These are phyloP conservation scores for Drosophila jambulina DNA, from an alignment of 1,140 invertebrate genomes.

Conservation along the genomic window DNA sequence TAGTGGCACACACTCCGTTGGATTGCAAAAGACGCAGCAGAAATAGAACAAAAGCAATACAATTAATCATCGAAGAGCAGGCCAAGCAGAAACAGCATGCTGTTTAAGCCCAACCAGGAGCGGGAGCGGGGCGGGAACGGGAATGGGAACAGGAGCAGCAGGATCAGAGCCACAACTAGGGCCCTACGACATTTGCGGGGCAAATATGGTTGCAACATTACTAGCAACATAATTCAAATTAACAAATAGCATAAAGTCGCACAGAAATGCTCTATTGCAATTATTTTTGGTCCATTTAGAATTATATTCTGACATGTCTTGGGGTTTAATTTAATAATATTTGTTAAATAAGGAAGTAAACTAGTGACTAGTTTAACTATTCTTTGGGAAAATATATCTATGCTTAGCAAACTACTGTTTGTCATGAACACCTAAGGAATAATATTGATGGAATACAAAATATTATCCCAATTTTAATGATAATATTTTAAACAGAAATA, in stretches of 20 bases:
- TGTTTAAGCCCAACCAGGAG: conserved; percentile 31
- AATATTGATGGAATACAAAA: too few relatives aligned
- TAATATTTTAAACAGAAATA: neutral
- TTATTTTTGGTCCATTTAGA: neutral
- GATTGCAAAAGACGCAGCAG: conserved; percentile 55
- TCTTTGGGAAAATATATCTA: too few relatives aligned
- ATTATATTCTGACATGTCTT: neutral
- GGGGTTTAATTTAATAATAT: neutral
- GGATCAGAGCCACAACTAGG: conserved; percentile 27
- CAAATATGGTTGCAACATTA: conserved; percentile 61
- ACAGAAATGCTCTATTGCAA: conserved; percentile 19
- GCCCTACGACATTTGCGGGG: conserved; percentile 19
- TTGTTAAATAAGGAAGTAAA: neutral
- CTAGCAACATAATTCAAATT: conserved; percentile 45
- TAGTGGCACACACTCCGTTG: conserved; percentile 13
- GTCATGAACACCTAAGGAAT: too few relatives aligned
- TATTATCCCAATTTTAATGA: neutral
- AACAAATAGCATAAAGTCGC: conserved; percentile 8
- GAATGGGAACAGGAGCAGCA: conserved; percentile 4
- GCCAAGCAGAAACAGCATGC: conserved; percentile 64
- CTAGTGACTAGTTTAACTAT: too few relatives aligned
- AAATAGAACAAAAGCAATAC: conserved; percentile 72
- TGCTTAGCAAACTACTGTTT: too few relatives aligned
- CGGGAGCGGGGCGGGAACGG: neutral
- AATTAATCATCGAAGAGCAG: conserved; percentile 77